Base-by-base conservation (phyloP, 2,113 vertebrate species). In the Chlorodrepanis virens region DNA sequence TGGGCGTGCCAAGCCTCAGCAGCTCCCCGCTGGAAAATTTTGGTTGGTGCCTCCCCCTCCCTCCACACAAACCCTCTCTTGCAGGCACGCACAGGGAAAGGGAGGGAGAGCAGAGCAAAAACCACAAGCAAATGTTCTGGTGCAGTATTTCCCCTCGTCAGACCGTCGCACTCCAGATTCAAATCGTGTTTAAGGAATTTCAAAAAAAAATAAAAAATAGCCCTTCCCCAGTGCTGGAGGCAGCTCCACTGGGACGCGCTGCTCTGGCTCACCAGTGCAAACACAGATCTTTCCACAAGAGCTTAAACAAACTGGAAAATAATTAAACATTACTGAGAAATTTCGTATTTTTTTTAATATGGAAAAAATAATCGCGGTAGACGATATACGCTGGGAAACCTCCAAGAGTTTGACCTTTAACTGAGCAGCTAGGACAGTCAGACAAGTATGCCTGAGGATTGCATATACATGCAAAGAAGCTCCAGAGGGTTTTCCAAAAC, bases 361-460 rank as follows among this genome's bases (percentile, higher is more conserved):
- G 89, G 94, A 93, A 96, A 95, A 96, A 91, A 70, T 49, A 75
- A 84, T 83, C 53, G 24, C 2, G 11, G 72, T n/a, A 84, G 87
- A 82, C 3, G 53, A 95, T 94, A 92, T 63, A 92, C 4, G 3
- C 4, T 96, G 96, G 93, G 93, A 97, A 91, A 71, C 40, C 79
- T 93, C 94, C 96, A 94, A 84, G 90, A 83, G 64, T 84, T 9
- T 93, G 96, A 95, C 95, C 96, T 97, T 95, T 96, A 89, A 63
- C 49, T 88, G 56, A 86, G 64, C 90, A 93, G 88, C 45, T n/a
- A 94, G 82, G 91, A 94, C 83, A 91, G 78, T 27, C 24, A 82
- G 79, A 56, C 54, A 70, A 96, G 79, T n/a, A 33, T 33, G 90
- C 85, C 63, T 20, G 52, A 83, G 69, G 85, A 74, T 6, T 56